Evolutionary conservation across 2,113 vertebrate species (phyloP).

Genomic region (Sphaerodactylus townsendi): DNA sequence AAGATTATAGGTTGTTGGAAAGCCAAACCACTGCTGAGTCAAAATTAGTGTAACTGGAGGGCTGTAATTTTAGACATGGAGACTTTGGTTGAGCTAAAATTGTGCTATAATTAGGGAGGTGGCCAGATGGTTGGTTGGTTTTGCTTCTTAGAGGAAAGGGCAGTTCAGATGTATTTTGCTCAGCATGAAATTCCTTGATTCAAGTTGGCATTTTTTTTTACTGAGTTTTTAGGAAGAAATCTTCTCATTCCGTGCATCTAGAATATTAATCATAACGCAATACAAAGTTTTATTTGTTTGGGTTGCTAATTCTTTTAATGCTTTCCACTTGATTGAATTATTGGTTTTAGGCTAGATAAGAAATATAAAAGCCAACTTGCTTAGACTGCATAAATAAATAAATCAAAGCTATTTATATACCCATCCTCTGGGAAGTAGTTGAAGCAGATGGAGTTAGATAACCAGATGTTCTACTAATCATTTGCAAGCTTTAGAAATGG

Average conservation of each 20-base stretch:
- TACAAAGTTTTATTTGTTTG: not conserved
- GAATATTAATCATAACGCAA: not conserved
- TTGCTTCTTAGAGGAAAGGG: conserved; percentile 18
- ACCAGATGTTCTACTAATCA: not conserved
- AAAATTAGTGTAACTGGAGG: conserved; percentile 21
- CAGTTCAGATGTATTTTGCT: not conserved
- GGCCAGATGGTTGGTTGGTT: not conserved
- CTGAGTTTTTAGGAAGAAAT: not conserved
- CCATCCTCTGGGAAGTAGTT: not conserved
- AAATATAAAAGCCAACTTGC: not conserved
- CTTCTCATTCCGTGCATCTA: not conserved
- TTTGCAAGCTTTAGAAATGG: conserved; percentile 3
- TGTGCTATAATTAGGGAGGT: not conserved
- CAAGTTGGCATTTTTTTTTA: not conserved
- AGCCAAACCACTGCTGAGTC: conserved; percentile 34
- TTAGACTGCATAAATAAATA: not conserved
- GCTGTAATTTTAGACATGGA: conserved; percentile 14
- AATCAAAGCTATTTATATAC: conserved; percentile 9
- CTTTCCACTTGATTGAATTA: not conserved
- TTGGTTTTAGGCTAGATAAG: conserved; percentile 7
- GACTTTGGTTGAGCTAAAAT: not conserved
- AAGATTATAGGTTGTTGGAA: not conserved
- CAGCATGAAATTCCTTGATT: not conserved
- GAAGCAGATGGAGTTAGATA: conserved; percentile 33
- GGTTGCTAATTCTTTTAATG: not conserved